Conservation (phyloP, 2,797 vertebrate species). For the Eremophila alpestris region DNA sequence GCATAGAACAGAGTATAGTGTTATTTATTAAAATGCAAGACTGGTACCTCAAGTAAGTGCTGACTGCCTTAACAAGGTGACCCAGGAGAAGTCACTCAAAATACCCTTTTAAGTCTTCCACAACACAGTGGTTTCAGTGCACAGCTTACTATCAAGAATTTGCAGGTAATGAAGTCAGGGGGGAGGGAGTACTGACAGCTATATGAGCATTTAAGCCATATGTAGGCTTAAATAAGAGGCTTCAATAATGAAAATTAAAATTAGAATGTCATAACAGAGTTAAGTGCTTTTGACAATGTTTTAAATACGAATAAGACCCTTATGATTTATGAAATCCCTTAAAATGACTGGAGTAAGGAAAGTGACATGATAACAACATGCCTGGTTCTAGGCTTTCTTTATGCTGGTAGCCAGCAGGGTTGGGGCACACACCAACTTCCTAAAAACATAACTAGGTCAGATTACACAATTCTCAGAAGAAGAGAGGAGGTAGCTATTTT, state of each 20-base stretch:
- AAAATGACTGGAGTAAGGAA: neutral
- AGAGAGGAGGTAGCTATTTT: neutral
- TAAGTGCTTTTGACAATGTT: neutral
- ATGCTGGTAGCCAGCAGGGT: neutral
- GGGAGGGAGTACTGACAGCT: constrained; percentile 31
- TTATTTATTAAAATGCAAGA: neutral
- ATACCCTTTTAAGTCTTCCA: neutral
- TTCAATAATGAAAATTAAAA: constrained; percentile 47
- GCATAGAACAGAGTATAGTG: neutral
- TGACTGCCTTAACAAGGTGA: neutral
- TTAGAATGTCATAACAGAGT: neutral
- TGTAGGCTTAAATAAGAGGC: neutral
- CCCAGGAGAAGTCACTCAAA: neutral
- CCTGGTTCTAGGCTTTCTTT: constrained; percentile 12
- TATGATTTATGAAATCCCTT: constrained; percentile 11
- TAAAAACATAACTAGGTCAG: constrained; percentile 1
- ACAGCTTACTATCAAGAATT: neutral
- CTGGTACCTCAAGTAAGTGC: neutral
- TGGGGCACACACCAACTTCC: constrained; percentile 6
- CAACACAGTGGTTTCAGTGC: neutral
- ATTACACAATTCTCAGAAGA: neutral
- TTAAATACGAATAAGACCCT: neutral
- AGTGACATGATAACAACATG: constrained; percentile 29
- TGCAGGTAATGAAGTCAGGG: constrained; percentile 22
- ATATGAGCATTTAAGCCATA: neutral